Percentiles rank a stretch among this genome's conserved stretches.
Conservation (phyloP, 2,888 invertebrate species). For the Crocallis elinguaria region DNA sequence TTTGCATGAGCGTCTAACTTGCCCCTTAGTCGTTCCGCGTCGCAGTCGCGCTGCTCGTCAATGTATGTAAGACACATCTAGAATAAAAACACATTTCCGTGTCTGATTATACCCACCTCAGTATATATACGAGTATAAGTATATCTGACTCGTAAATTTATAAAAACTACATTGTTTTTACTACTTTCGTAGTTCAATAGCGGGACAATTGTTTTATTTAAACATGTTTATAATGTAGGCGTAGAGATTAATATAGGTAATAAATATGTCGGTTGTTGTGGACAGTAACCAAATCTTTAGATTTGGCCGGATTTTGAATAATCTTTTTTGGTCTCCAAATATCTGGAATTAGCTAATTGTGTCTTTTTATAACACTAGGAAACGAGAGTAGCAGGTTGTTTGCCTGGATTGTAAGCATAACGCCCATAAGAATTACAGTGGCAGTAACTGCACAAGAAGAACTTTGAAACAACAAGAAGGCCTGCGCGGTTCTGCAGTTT, state of each 20-base stretch:
- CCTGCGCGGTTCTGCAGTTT: no score
- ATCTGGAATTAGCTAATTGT: no score
- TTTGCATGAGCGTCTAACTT: no score
- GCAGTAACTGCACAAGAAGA: no score
- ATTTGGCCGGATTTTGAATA: background rate
- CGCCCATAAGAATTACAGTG: no score
- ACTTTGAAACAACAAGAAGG: no score
- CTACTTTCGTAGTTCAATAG: background rate
- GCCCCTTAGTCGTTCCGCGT: background rate
- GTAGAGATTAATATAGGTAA: background rate
- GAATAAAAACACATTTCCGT: conserved; percentile 20
- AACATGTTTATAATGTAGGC: background rate
- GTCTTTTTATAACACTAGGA: no score
- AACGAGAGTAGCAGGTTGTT: no score
- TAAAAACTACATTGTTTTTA: conserved; percentile 2
- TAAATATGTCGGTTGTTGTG: background rate
- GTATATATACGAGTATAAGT: no score
- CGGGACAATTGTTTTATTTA: background rate
- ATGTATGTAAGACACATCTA: background rate
- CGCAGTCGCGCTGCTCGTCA: background rate
- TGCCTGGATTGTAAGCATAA: no score
- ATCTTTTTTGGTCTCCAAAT: no score
- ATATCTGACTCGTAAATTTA: conserved; percentile 3
- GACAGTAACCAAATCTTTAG: background rate
- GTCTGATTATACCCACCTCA: conserved; percentile 18